phyloP scores from a whole-genome alignment of 2,888 invertebrate genomes.

The Ecliptopera silaceata region DNA sequence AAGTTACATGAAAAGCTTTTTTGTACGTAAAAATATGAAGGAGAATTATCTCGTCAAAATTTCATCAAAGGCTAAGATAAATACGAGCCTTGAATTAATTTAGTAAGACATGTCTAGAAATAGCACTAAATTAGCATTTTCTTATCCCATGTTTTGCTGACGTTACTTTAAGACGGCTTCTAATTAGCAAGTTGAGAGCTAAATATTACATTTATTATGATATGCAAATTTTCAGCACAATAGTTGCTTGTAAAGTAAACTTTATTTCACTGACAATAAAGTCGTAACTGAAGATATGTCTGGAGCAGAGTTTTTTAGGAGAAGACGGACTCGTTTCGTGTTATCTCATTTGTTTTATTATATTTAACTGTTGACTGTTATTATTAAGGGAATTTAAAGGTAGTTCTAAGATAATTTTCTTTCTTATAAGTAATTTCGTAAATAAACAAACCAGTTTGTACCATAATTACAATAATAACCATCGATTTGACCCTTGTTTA shows the following conservation, averaged over 20 bases:
- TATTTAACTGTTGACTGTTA: slow-evolving; percentile 36
- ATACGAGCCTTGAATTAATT: slow-evolving; percentile 7
- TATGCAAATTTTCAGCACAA: slow-evolving; percentile 72
- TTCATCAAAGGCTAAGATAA: not conserved
- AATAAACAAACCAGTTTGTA: no score
- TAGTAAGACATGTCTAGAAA: slow-evolving; percentile 10
- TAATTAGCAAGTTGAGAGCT: slow-evolving; percentile 81
- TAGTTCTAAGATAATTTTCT: slow-evolving; percentile 18
- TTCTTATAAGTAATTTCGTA: no score
- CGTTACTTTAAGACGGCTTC: slow-evolving; percentile 69
- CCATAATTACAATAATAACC: no score
- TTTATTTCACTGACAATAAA: slow-evolving; percentile 47
- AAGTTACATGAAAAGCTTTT: not conserved
- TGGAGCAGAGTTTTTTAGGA: slow-evolving; percentile 52
- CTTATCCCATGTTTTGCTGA: slow-evolving; percentile 45
- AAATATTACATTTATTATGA: slow-evolving; percentile 82
- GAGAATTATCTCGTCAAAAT: not conserved
- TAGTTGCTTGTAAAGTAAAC: slow-evolving; percentile 46
- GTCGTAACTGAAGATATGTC: slow-evolving; percentile 47
- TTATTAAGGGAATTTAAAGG: slow-evolving; percentile 33
- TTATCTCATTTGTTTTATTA: slow-evolving; percentile 56
- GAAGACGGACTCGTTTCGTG: slow-evolving; percentile 55
- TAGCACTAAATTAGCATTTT: slow-evolving; percentile 24
- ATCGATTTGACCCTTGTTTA: no score
- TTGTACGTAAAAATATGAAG: not conserved